phyloP scores from a whole-genome alignment of 2,113 vertebrate genomes.

The Daboia siamensis region DNA sequence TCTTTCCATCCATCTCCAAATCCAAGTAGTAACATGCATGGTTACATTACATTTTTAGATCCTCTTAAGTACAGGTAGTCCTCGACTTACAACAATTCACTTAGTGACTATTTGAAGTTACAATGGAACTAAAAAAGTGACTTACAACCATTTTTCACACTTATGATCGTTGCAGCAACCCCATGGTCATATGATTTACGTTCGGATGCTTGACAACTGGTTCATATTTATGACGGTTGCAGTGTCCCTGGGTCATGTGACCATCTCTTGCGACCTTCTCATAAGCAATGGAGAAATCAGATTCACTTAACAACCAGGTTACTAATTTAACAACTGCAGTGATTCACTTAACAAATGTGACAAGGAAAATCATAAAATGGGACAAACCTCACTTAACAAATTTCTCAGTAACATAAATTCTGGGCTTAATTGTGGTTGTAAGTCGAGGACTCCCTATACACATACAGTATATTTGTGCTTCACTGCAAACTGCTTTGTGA shows the following conservation, averaged over 20 bases:
- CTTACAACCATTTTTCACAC: background rate
- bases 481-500: background rate
- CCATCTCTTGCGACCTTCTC: background rate
- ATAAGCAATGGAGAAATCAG: background rate
- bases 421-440: no score
- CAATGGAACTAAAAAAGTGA: background rate
- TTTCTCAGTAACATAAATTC: no score
- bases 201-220: background rate
- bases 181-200: background rate
- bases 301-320: background rate
- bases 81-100: background rate
- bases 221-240: no score
- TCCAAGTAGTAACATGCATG: background rate
- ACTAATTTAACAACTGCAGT: background rate
- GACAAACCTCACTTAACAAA: background rate
- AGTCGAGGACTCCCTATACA: background rate
- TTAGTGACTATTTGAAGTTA: background rate
- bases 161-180: background rate
- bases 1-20: background rate
- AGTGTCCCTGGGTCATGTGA: no score
- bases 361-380: background rate
- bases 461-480: background rate
- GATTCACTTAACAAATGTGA: background rate
- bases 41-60: background rate
- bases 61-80: background rate